These are phyloP conservation scores for Euura saliciscinereae DNA, from an alignment of 1,140 invertebrate genomes.

Conservation along the genomic window DNA sequence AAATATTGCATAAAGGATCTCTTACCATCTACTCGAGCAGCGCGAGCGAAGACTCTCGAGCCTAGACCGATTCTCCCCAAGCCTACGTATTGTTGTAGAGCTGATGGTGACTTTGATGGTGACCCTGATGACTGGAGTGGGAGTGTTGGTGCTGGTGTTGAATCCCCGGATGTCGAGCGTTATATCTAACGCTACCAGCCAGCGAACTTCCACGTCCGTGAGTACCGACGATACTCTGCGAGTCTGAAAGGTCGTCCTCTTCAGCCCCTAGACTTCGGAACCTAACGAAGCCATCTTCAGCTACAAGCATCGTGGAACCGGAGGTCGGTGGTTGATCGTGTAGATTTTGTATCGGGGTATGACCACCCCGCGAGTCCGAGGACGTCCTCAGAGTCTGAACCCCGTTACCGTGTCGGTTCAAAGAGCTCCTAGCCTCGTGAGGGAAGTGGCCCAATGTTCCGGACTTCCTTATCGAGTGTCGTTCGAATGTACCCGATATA, in stretches of 20 bases:
- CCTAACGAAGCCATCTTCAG: constrained; percentile 83
- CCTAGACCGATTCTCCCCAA: neutral
- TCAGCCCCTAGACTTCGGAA: constrained; percentile 72
- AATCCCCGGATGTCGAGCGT: constrained; percentile 44
- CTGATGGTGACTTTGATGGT: constrained; percentile 41
- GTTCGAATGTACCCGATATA: constrained; percentile 58
- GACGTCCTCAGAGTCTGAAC: constrained; percentile 47
- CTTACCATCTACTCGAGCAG: neutral
- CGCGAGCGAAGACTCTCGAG: constrained; percentile 1
- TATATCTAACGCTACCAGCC: constrained; percentile 52
- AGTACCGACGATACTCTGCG: constrained; percentile 49
- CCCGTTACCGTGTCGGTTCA: constrained; percentile 56
- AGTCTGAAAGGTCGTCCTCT: constrained; percentile 52
- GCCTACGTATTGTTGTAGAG: constrained; percentile 45
- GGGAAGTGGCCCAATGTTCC: constrained; percentile 57
- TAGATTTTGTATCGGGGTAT: constrained; percentile 36
- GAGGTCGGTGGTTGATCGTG: constrained; percentile 52
- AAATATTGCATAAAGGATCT: neutral
- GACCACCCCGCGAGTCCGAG: constrained; percentile 38
- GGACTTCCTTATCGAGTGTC: constrained; percentile 59
- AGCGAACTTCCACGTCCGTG: constrained; percentile 52
- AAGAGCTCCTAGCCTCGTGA: constrained; percentile 51
- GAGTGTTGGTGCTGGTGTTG: constrained; percentile 37
- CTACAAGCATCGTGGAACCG: constrained; percentile 74
- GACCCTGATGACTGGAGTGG: constrained; percentile 34